A percentile compares a stretch with the other conserved stretches of the same genome.
Evolutionary conservation across 2,797 vertebrate genomes (phyloP).

Genomic region (Sebastes miniatus): DNA sequence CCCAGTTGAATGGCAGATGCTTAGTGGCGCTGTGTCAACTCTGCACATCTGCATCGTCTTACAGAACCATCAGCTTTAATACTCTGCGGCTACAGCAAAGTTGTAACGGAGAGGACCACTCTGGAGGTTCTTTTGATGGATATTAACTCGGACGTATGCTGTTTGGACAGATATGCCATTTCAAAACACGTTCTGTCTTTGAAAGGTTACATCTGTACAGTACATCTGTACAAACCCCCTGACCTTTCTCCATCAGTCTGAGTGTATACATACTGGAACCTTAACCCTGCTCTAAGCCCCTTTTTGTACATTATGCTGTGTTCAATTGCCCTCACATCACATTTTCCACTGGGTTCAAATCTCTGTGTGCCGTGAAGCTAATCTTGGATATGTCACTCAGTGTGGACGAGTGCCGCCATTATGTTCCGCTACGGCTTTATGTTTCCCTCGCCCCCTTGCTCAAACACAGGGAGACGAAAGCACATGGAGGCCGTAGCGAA

Average conservation of each 20-base stretch:
- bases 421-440: constrained; percentile 26
- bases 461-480: constrained; percentile 29
- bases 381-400: constrained; percentile 46
- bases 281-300: background rate
- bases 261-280: background rate
- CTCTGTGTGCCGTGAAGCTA: constrained; percentile 18
- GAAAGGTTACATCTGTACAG: background rate
- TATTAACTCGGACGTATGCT: background rate
- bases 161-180: background rate
- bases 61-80: background rate
- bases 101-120: background rate
- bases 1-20: constrained; percentile 37
- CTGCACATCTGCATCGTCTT: constrained; percentile 23
- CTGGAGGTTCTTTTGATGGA: background rate
- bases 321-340: constrained; percentile 31
- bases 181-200: background rate
- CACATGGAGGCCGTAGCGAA: background rate
- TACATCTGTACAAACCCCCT: background rate
- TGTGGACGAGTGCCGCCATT: constrained; percentile 7
- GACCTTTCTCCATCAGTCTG: background rate
- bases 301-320: background rate
- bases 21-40: background rate
- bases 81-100: background rate
- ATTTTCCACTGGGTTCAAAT: constrained; percentile 54
- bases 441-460: constrained; percentile 9